Base-by-base conservation (phyloP, 92 coral and sea anemone species). In the Metridium senile region DNA sequence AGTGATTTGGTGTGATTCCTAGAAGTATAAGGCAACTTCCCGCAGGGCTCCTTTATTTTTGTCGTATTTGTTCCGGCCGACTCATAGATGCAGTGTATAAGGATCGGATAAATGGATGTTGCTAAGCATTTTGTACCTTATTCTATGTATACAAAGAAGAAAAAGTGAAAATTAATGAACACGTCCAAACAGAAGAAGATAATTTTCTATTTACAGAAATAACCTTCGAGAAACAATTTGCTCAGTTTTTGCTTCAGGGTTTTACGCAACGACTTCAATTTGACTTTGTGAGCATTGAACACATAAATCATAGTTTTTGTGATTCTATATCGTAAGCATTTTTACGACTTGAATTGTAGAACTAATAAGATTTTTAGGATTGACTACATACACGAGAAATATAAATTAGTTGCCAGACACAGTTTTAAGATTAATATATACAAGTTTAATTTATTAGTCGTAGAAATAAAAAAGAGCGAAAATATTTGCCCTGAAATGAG, bases 101-200 rank as follows among this genome's bases (percentile, higher is more conserved):
- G n/a, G 35, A 63, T 20, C 27, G 33, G 16, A 53, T 73, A 27
- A 26, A 58, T 30, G 27, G n/a, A 53, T 21, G 78, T 73, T 73
- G 68, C 78, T 73, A 73, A 58, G 78, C 78, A 73, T 32, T 34
- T 46, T 34, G 4, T 21, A 58, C 1, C 45, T 33, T 18, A 43
- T 54, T 58, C 33, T 73, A 67, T 73, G 68, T 73, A 73, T 51
- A 63, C 69, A 63, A 11, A 31, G 58, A 67, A 21, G 16, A 20
- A 33, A 34, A 35, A 58, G 2, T 21, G 53, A 58, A 73, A 73
- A 73, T 57, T 58, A 73, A 73, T 73, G 68, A 73, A 73, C 65
- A 57, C 17, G 33, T 58, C 54, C 46, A 57, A 57, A 31, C 16
- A 58, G 63, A 57, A 16, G 11, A 51, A 29, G 59, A 71, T 35